These are phyloP conservation scores for Phorcus lineatus DNA, from an alignment of 2,888 invertebrate genomes.

Conservation along the genomic window DNA sequence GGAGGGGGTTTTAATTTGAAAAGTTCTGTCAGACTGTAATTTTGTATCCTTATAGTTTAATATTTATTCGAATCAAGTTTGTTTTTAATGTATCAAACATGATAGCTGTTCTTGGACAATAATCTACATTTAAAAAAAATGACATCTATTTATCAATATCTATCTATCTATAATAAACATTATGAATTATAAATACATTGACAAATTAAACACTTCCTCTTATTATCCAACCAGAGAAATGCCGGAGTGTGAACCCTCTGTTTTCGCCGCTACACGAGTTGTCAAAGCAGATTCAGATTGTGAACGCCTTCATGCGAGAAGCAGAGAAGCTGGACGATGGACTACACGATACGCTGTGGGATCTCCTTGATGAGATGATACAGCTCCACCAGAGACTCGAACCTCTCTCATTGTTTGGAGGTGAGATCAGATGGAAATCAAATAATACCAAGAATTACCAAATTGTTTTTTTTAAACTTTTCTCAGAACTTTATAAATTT, in stretches of 20 bases:
- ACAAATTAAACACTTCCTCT: neutral
- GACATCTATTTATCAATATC: too few relatives aligned
- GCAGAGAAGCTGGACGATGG: conserved; percentile 68
- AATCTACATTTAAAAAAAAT: too few relatives aligned
- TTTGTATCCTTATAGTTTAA: too few relatives aligned
- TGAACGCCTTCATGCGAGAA: conserved; percentile 71
- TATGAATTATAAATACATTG: too few relatives aligned
- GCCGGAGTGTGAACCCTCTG: conserved; percentile 59
- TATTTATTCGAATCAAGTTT: too few relatives aligned
- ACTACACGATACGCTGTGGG: conserved; percentile 69
- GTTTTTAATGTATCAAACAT: too few relatives aligned
- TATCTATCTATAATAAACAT: too few relatives aligned
- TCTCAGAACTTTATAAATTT: too few relatives aligned
- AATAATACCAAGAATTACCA: neutral
- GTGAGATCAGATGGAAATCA: conserved; percentile 41
- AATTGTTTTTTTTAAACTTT: too few relatives aligned
- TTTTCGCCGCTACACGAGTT: conserved; percentile 72
- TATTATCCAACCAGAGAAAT: conserved; percentile 57
- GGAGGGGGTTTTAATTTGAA: too few relatives aligned
- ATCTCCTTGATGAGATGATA: conserved; percentile 70
- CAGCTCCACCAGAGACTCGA: conserved; percentile 61
- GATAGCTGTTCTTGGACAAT: too few relatives aligned
- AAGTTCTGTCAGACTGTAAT: too few relatives aligned
- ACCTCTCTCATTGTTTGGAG: conserved; percentile 68
- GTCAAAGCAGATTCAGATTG: conserved; percentile 65